Evolutionary conservation across 2,888 invertebrate species (phyloP).

Genomic region (Cecidostiba fungosa): DNA sequence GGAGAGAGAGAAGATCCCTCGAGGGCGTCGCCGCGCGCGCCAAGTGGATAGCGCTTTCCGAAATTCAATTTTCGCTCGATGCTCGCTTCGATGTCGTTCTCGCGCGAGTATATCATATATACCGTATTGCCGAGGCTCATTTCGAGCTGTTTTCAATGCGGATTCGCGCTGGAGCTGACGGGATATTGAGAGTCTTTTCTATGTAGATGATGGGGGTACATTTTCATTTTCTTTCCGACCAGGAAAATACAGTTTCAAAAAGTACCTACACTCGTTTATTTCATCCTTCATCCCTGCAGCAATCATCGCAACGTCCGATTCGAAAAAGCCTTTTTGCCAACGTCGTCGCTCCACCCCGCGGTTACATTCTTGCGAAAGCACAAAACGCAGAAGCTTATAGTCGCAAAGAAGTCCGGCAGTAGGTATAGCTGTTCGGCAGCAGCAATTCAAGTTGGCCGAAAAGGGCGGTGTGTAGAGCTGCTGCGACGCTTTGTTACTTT

Average conservation of each 20-base stretch:
- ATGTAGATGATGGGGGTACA: too few relatives aligned
- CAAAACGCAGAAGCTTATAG: neutral
- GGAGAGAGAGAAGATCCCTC: neutral
- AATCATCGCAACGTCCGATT: too few relatives aligned
- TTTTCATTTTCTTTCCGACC: neutral
- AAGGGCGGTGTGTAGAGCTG: neutral
- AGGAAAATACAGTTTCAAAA: neutral
- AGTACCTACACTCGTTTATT: too few relatives aligned
- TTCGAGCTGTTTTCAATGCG: conserved; percentile 4
- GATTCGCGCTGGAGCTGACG: neutral
- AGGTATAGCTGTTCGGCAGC: neutral
- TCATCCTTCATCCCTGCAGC: too few relatives aligned
- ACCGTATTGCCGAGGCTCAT: neutral
- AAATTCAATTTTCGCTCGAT: conserved; percentile 58
- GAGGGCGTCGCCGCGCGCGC: conserved; percentile 41
- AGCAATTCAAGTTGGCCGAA: conserved; percentile 42
- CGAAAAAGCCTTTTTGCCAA: neutral
- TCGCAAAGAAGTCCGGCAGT: neutral
- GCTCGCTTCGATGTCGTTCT: conserved; percentile 42
- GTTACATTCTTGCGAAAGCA: neutral
- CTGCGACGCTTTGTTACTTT: conserved; percentile 75
- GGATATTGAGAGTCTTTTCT: neutral
- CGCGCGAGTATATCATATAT: neutral
- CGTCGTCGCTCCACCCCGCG: too few relatives aligned
- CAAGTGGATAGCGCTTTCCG: conserved; percentile 21